Percentiles rank a stretch among this genome's conserved stretches.
phyloP scores from a whole-genome alignment of 2,113 vertebrate species.

The Trochalopteron elliotii region DNA sequence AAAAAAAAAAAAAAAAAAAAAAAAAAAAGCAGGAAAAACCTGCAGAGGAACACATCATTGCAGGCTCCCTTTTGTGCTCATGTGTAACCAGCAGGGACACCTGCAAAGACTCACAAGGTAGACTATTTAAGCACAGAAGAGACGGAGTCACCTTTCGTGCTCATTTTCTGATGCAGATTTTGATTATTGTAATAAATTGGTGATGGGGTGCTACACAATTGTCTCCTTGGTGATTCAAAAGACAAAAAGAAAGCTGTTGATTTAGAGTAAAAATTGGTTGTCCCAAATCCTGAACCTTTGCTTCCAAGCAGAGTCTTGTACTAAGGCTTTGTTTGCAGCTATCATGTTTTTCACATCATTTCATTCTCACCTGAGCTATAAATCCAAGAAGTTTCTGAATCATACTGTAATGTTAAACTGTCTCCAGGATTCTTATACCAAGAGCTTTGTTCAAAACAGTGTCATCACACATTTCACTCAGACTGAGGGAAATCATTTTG shows the following conservation, averaged over 20 bases:
- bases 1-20: not conserved
- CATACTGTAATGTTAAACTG: not conserved
- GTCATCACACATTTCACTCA: not conserved
- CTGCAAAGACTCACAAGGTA: not conserved
- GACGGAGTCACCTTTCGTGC: not conserved
- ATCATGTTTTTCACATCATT: not conserved
- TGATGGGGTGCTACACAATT: not conserved
- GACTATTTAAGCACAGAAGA: not conserved
- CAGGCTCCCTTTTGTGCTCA: rapidly evolving
- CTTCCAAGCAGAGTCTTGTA: not conserved
- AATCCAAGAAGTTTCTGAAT: constrained; percentile 11
- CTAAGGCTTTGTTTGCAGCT: not conserved
- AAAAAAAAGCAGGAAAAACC: not conserved
- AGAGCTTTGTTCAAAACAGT: not conserved
- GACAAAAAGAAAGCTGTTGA: not conserved
- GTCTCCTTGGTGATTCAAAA: not conserved
- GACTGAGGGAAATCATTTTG: not conserved
- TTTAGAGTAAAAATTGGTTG: not conserved
- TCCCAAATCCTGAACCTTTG: not conserved
- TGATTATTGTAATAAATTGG: not conserved
- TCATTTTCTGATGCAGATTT: not conserved
- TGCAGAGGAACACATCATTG: not conserved
- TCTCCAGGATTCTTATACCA: not conserved
- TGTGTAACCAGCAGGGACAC: not conserved
- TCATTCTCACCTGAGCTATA: not conserved